Percentiles rank a stretch among this genome's conserved stretches.
These are phyloP conservation scores for Hoplostethus mediterraneus DNA, from an alignment of 2,797 vertebrate species.

Conservation along the genomic window DNA sequence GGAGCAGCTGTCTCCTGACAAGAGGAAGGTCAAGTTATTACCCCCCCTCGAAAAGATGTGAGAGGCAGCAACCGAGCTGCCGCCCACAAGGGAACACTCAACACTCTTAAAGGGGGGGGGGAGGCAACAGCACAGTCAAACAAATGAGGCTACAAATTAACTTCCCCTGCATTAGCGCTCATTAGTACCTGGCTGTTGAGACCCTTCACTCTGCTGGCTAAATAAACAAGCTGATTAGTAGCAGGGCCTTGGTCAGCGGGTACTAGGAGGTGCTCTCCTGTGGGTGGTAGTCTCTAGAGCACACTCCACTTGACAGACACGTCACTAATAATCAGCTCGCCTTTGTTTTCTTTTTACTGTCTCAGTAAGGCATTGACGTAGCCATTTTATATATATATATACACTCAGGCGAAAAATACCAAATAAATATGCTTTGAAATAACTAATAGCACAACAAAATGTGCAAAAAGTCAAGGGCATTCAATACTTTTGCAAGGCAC, in stretches of 20 bases:
- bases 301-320: conserved; percentile 38
- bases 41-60: conserved; percentile 36
- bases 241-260: conserved; percentile 52
- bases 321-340: conserved; percentile 51
- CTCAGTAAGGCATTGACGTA: neutral
- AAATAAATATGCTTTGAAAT: no score
- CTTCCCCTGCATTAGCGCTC: conserved; percentile 70
- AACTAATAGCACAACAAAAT: no score
- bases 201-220: conserved; percentile 54
- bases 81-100: conserved; percentile 43
- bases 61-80: conserved; percentile 42
- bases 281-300: conserved; percentile 38
- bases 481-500: no score
- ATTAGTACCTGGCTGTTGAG: conserved; percentile 68
- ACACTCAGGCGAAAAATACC: no score
- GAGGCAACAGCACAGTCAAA: conserved; percentile 51
- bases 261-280: conserved; percentile 26
- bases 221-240: conserved; percentile 67
- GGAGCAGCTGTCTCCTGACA: conserved; percentile 48
- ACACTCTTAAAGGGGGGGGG: conserved; percentile 19
- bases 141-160: conserved; percentile 66
- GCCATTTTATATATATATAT: no score
- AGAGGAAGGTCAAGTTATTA: conserved; percentile 68
- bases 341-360: neutral
- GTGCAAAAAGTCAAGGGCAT: no score